phyloP scores from a whole-genome alignment of 2,888 invertebrate species.

The Trissoscelio sp. region DNA sequence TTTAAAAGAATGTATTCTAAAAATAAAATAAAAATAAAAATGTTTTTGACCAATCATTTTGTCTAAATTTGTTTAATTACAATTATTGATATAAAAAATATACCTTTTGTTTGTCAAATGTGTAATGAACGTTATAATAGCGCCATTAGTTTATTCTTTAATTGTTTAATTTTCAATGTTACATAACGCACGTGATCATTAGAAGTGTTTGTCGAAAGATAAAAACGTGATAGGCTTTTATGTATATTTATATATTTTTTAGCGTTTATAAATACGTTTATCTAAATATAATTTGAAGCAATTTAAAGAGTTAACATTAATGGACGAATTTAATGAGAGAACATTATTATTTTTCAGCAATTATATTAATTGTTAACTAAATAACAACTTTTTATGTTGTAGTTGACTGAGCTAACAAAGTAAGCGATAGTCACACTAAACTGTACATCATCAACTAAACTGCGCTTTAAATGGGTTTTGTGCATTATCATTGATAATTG shows the following conservation, averaged over 20 bases:
- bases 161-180: background rate
- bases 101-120: background rate
- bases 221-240: conserved; percentile 6
- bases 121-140: background rate
- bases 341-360: too few relatives aligned
- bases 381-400: too few relatives aligned
- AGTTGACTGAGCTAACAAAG: too few relatives aligned
- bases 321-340: too few relatives aligned
- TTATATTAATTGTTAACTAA: too few relatives aligned
- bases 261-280: too few relatives aligned
- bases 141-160: conserved; percentile 2
- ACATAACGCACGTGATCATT: conserved; percentile 4
- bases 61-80: too few relatives aligned
- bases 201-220: conserved; percentile 8
- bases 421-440: too few relatives aligned
- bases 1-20: too few relatives aligned
- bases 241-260: conserved; percentile 5
- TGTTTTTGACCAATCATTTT: too few relatives aligned
- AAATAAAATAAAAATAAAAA: too few relatives aligned
- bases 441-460: background rate
- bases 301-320: background rate
- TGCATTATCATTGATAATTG: conserved; percentile 32
- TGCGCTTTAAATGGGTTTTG: conserved; percentile 14
- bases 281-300: background rate
- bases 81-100: too few relatives aligned